These are phyloP conservation scores for Heterocephalus glaber DNA, from an alignment of 2,113 vertebrate species.

Conservation along the genomic window DNA sequence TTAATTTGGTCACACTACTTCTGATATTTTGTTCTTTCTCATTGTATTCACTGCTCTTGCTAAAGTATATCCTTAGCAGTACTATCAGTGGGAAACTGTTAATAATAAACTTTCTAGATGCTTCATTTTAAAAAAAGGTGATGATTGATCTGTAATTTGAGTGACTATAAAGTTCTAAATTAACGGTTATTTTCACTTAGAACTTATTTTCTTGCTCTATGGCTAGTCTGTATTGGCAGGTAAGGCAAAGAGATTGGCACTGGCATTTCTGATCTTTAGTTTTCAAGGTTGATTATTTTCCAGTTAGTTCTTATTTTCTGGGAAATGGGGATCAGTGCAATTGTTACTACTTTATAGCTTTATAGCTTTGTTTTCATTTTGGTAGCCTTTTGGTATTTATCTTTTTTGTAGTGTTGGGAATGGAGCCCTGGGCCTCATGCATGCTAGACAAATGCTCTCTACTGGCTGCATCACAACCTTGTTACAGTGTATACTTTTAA, in stretches of 20 bases:
- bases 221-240: not conserved
- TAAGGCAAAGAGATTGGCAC: not conserved
- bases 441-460: not conserved
- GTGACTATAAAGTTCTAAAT: not conserved
- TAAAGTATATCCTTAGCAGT: not conserved
- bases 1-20: not conserved
- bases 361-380: not conserved
- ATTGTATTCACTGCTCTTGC: not conserved
- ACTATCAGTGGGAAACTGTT: not conserved
- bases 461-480: too few species aligned
- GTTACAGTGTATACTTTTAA: not conserved
- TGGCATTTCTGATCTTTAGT: not conserved
- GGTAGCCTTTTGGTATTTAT: not conserved
- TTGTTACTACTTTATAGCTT: not conserved
- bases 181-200: not conserved
- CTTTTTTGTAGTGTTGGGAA: not conserved
- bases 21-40: not conserved
- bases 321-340: not conserved
- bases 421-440: not conserved
- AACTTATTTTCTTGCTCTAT: not conserved
- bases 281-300: not conserved
- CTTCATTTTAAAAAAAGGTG: not conserved
- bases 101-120: not conserved
- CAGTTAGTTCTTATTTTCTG: not conserved
- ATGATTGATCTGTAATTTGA: not conserved